Conservation (phyloP, 2,888 invertebrate species). For the Trisateles emortualis region DNA sequence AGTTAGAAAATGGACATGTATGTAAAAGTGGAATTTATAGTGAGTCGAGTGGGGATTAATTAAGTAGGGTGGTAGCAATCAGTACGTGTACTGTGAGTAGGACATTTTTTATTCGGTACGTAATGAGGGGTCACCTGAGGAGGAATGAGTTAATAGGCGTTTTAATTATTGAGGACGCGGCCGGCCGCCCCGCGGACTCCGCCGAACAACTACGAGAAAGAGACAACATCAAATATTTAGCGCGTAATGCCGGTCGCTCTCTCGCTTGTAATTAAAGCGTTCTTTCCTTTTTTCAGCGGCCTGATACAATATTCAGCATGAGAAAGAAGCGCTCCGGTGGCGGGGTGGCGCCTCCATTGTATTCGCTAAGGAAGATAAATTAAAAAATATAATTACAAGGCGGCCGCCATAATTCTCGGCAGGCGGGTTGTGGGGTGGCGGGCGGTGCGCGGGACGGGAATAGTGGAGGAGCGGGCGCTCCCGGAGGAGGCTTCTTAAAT, state of each 20-base stretch:
- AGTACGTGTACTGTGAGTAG: slow-evolving; percentile 51
- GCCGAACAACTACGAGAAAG: slow-evolving; percentile 69
- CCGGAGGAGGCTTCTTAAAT: slow-evolving; percentile 87
- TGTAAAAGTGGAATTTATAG: slow-evolving; percentile 34
- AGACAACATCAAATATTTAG: slow-evolving; percentile 86
- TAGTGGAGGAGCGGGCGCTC: slow-evolving; percentile 85
- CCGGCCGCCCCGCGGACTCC: slow-evolving; percentile 55
- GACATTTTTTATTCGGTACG: slow-evolving; percentile 66
- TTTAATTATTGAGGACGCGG: slow-evolving; percentile 82
- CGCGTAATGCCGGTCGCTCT: slow-evolving; percentile 83
- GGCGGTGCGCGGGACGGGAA: slow-evolving; percentile 65
- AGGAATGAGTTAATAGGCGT: slow-evolving; percentile 85
- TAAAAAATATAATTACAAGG: slow-evolving; percentile 91
- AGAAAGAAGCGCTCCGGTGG: slow-evolving; percentile 86
- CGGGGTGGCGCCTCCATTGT: slow-evolving; percentile 87
- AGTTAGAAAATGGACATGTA: slow-evolving; percentile 19
- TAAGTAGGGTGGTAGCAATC: slow-evolving; percentile 42
- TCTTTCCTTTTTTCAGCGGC: slow-evolving; percentile 87
- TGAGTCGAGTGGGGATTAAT: slow-evolving; percentile 40
- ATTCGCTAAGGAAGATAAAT: slow-evolving; percentile 90
- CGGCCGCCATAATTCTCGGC: slow-evolving; percentile 88
- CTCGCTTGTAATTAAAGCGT: slow-evolving; percentile 87
- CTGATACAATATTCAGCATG: slow-evolving; percentile 87
- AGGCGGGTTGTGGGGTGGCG: slow-evolving; percentile 74
- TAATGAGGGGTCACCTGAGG: slow-evolving; percentile 80